phyloP scores from a whole-genome alignment of 1,140 invertebrate species.

The Thaumatotibia leucotreta region DNA sequence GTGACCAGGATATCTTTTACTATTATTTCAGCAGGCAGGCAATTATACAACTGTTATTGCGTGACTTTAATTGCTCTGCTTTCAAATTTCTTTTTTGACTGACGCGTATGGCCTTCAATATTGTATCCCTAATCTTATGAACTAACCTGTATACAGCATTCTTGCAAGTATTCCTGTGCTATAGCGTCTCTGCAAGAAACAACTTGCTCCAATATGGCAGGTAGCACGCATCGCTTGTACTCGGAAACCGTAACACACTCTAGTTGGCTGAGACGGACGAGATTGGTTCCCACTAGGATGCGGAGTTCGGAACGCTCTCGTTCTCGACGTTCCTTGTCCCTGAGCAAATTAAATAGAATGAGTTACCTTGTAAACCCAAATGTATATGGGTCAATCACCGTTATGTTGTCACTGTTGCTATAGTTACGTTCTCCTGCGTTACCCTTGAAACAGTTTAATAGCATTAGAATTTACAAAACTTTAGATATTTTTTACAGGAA shows the following conservation, averaged over 20 bases:
- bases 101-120: no score
- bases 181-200: conserved; percentile 99
- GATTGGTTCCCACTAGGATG: conserved; percentile 96
- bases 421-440: no score
- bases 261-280: conserved; percentile 96
- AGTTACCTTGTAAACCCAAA: not conserved
- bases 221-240: conserved; percentile 93
- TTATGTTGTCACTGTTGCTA: no score
- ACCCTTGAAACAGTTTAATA: no score
- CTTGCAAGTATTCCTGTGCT: conserved; percentile 99
- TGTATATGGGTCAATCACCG: no score
- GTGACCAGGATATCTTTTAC: no score
- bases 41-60: no score
- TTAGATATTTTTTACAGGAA: no score
- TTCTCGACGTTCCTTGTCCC: conserved; percentile 95
- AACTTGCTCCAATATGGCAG: conserved; percentile 96
- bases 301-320: conserved; percentile 96
- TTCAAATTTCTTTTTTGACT: no score
- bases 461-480: no score
- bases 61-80: no score
- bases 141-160: conserved; percentile 98
- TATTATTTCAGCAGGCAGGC: no score
- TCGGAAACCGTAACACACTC: conserved; percentile 96
- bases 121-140: not conserved
- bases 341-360: conserved; percentile 30